Conservation (phyloP, 2,113 vertebrate species). For the Corapipo altera region DNA sequence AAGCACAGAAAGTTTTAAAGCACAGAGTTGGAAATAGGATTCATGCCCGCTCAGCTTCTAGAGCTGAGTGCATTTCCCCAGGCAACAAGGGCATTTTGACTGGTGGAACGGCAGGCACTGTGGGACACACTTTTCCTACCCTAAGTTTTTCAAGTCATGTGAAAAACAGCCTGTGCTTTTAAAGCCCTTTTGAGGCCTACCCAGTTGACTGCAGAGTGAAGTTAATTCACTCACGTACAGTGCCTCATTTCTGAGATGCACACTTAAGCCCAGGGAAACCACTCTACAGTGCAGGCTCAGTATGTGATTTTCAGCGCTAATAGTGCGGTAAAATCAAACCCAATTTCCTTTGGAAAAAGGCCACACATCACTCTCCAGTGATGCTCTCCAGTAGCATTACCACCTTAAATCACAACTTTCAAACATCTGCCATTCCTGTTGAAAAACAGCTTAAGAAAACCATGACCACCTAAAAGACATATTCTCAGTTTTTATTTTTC, state of each 20-base stretch:
- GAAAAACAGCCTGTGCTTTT: constrained; percentile 1
- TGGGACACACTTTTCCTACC: neutral
- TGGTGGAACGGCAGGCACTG: neutral
- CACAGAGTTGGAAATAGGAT: constrained; percentile 2
- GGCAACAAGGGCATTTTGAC: neutral
- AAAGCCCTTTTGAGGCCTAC: constrained; percentile 9
- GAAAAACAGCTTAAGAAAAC: neutral
- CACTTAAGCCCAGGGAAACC: constrained; percentile 23
- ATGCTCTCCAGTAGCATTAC: neutral
- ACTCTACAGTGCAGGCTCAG: neutral
- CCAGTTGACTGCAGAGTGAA: constrained; percentile 16
- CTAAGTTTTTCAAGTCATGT: neutral
- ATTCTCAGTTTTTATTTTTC: neutral
- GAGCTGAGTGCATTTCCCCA: neutral
- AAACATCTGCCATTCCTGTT: neutral
- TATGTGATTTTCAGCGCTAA: constrained; percentile 20
- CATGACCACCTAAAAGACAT: neutral
- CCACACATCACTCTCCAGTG: neutral
- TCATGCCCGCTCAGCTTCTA: neutral
- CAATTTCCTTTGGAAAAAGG: constrained; percentile 8
- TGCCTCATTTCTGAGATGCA: neutral
- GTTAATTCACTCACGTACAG: neutral
- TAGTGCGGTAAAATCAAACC: constrained; percentile 17
- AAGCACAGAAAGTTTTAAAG: neutral
- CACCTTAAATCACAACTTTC: constrained; percentile 16